Evolutionary conservation across 1,140 invertebrate genomes (phyloP), one percentile per base, ranked within the genome.

Genomic region (Diachasma alloeum): DNA sequence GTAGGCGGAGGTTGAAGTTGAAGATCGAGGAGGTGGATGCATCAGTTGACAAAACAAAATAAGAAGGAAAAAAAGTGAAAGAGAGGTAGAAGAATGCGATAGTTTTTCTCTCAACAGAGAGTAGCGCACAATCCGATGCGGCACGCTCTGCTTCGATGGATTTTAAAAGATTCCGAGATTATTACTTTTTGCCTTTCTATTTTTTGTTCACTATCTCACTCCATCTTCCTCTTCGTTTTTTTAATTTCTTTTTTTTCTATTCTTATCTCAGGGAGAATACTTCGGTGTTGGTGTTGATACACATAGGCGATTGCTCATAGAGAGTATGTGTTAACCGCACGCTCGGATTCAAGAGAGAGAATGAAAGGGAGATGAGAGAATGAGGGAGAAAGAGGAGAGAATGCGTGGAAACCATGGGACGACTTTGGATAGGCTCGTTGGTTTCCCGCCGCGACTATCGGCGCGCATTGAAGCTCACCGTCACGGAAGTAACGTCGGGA

Each of bases 91-190:
- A 37, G 59, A 73, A 73, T 22, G 24, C 22, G 11, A 37, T 53
- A 26, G 44, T 22, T 26, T 63, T 24, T 63, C 59, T 13, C 36
- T 46, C 37, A 69, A 84, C 86, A 81, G 85, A 87, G 83, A 84
- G 83, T 84, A 42, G 39, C 39, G 87, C 85, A 87, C 87, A 89
- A 89, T 89, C 87, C 85, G 81, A 74, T 83, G 77, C 85, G 81
- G 87, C 81, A 87, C 83, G 80, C 84, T 90, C 84, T 89, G 88
- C 87, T 88, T 85, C 86, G 87, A 86, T 90, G 88, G 85, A 87
- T 88, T 88, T 90, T 90, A 88, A 90, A 89, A 90, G 88, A 89
- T 88, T 87, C 87, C 80, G 84, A 88, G 88, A 89, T 90, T 90
- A 90, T 90, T 88, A 88, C 88, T 90, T 82, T 80, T 83, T 81